Evolutionary conservation across 2,113 vertebrate species (phyloP).

Genomic region (Syngnathus scovelli): DNA sequence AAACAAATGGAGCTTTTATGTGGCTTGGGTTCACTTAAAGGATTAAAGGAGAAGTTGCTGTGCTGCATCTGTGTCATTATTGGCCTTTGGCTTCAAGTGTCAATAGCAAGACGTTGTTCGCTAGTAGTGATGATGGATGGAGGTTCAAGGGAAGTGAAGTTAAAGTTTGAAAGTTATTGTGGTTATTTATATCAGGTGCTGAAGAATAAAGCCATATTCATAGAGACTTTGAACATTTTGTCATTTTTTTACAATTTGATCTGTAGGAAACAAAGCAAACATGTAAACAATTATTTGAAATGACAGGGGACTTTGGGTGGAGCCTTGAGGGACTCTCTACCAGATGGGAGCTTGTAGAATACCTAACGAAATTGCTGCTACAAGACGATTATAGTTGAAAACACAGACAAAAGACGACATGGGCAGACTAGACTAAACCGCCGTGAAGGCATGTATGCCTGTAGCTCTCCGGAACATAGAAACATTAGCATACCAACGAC

Average conservation of each 20-base stretch:
- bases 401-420: neutral
- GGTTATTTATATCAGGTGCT: neutral
- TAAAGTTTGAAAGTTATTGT: constrained; percentile 9
- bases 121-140: constrained; percentile 13
- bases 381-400: neutral
- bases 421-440: neutral
- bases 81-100: constrained; percentile 11
- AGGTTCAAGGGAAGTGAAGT: neutral
- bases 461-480: neutral
- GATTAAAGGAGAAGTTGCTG: constrained; percentile 27
- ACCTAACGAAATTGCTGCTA: too few species aligned
- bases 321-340: too few species aligned
- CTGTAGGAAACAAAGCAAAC: too few species aligned
- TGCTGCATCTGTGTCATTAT: constrained; percentile 28
- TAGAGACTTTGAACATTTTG: neutral
- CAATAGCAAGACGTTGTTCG: constrained; percentile 14
- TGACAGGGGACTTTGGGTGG: too few species aligned
- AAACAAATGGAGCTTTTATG: constrained; percentile 30
- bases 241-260: too few species aligned
- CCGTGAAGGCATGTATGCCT: neutral
- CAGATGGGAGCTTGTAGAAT: too few species aligned
- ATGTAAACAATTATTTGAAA: too few species aligned
- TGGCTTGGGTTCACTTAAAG: constrained; percentile 44
- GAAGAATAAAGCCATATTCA: neutral
- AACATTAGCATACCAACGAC: neutral